Evolutionary conservation across 2,888 invertebrate species (phyloP).

Genomic region (Dryadula phaetusa): DNA sequence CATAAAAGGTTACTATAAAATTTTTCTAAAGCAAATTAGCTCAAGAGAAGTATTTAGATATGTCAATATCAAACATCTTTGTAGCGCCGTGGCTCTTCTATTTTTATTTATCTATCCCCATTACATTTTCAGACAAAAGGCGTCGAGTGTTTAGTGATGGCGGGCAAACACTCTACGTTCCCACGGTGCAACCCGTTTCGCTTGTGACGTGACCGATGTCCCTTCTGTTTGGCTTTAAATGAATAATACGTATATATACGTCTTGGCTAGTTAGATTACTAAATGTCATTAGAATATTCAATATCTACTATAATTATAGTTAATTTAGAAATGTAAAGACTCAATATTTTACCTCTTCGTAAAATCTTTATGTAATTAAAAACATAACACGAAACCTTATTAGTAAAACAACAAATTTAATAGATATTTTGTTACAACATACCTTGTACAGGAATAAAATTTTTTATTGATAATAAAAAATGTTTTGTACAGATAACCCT

Average conservation of each 20-base stretch:
- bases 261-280: not conserved
- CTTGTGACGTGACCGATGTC: conserved; percentile 53
- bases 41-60: conserved; percentile 34
- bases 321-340: not conserved
- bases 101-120: conserved; percentile 80
- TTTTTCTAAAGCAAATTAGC: conserved; percentile 16
- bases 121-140: conserved; percentile 82
- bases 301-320: not conserved
- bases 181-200: conserved; percentile 60
- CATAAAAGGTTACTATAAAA: conserved; percentile 13
- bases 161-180: conserved; percentile 74
- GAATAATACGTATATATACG: conserved; percentile 9
- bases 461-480: conserved; percentile 19
- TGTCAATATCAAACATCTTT: conserved; percentile 44
- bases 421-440: conserved; percentile 9
- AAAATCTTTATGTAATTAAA: not conserved
- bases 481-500: conserved; percentile 30
- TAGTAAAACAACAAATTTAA: conserved; percentile 2
- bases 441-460: not conserved
- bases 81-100: conserved; percentile 69
- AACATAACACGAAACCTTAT: not conserved
- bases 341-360: not conserved
- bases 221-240: conserved; percentile 40
- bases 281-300: too few relatives aligned
- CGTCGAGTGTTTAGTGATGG: conserved; percentile 77